Conservation (phyloP, 30 jellyfish, hydroid and myxozoan species). For the Mastigias papua region DNA sequence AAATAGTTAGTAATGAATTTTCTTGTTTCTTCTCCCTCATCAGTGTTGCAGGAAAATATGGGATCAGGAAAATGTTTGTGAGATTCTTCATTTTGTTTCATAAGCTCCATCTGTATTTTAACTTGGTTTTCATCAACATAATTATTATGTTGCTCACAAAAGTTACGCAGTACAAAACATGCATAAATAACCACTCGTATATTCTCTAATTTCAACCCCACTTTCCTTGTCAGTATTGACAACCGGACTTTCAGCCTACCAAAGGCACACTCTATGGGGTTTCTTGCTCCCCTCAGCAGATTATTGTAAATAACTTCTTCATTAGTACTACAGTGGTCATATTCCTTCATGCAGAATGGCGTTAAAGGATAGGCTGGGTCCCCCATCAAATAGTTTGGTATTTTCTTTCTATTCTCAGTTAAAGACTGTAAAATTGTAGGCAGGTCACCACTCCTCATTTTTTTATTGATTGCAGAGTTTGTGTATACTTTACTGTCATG, state of each 20-base stretch:
- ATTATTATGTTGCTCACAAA: constrained; percentile 28
- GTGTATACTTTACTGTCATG: constrained; percentile 43
- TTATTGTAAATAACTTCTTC: constrained; percentile 68
- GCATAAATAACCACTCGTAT: constrained; percentile 70
- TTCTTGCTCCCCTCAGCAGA: constrained; percentile 65
- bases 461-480: constrained; percentile 47
- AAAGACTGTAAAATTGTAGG: too few species aligned
- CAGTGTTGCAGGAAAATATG: too few species aligned
- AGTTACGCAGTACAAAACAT: constrained; percentile 80
- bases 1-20: too few species aligned
- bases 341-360: too few species aligned
- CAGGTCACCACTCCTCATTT: constrained; percentile 1
- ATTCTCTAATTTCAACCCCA: constrained; percentile 46
- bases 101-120: not conserved
- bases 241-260: constrained; percentile 79
- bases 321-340: too few species aligned
- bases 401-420: too few species aligned
- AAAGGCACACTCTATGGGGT: constrained; percentile 79
- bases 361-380: too few species aligned
- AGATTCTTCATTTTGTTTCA: too few species aligned
- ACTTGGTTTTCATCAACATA: not conserved
- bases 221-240: constrained; percentile 54
- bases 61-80: too few species aligned
- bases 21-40: too few species aligned
- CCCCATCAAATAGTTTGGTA: too few species aligned